phyloP scores from a whole-genome alignment of 2,113 vertebrate species.

The Silurus asotus region DNA sequence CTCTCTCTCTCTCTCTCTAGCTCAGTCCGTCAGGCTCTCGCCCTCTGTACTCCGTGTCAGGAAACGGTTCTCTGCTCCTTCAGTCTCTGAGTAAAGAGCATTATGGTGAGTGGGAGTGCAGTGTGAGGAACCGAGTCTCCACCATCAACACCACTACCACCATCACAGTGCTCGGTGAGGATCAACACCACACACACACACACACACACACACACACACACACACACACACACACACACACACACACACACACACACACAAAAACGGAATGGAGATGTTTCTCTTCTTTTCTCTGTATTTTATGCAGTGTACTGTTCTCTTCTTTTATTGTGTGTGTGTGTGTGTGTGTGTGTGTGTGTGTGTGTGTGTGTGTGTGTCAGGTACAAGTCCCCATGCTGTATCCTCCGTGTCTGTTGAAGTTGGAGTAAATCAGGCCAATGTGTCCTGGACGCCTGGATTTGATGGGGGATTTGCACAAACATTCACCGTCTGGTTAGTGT shows the following conservation, averaged over 20 bases:
- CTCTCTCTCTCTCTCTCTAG: conserved; percentile 61
- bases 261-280: not conserved
- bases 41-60: conserved; percentile 68
- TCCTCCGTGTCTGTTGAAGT: conserved; percentile 80
- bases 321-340: conserved; percentile 10
- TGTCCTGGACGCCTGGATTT: conserved; percentile 92
- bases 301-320: conserved; percentile 45
- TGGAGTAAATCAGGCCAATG: conserved; percentile 77
- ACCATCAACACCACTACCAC: conserved; percentile 70
- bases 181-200: not conserved
- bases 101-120: conserved; percentile 87
- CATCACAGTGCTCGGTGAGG: conserved; percentile 85
- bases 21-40: conserved; percentile 66
- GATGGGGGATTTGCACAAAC: conserved; percentile 91
- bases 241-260: not conserved
- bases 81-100: conserved; percentile 84
- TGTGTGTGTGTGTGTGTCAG: conserved; percentile 64
- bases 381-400: conserved; percentile 90
- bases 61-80: conserved; percentile 82
- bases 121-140: conserved; percentile 78
- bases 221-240: not conserved
- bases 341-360: conserved; percentile 1
- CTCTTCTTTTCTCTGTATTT: not conserved
- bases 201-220: not conserved
- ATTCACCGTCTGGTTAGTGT: conserved; percentile 90